Base-by-base conservation (phyloP, 1,140 invertebrate genomes). In the Lepidotrigona ventralis region DNA sequence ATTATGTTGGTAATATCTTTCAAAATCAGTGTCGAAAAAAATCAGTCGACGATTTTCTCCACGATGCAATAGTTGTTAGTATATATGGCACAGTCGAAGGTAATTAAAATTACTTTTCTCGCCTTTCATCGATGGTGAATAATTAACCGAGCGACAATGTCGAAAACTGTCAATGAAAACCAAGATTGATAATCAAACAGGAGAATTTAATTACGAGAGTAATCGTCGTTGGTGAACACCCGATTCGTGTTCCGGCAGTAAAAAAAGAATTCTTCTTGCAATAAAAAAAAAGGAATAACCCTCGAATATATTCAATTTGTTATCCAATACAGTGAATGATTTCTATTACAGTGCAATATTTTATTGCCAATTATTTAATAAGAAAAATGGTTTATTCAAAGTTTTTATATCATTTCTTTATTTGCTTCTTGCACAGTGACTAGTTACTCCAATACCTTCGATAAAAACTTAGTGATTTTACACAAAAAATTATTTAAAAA, bases 21-120 rank as follows among this genome's bases (percentile, higher is more conserved):
- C 17, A 23, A 68, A 29, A 9, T 29, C 19, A 26, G 17, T 8
- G 6, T 23, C 54, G 26, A 12, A 46, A 23, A 33, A 60, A 60
- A 14, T 33, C 19, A 26, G 0, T 60, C 54, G 29, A 5, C 51
- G 17, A 63, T 9, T 26, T 63, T 75, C 73, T 17, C 4, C n/a
- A 11, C 5, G 9, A 46, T 46, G 39, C 6, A 46, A 8, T 46
- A 46, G 39, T 46, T 8, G 39, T 46, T 46, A 46, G 6, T 46
- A 46, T 6, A 46, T 6, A 46, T 46, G 33, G 9, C 39, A 46
- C 39, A 46, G 6, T 46, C 39, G 60, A 26, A 66, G 51, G 23
- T n/a, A 69, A 78, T 78, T 69, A 68, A 78, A 56, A 68, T 69
- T 56, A 39, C 6, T 17, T 29, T 26, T 66, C 15, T 9, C 15